Base-by-base conservation (phyloP, 2,797 vertebrate species). In the Anabacerthia variegaticeps region DNA sequence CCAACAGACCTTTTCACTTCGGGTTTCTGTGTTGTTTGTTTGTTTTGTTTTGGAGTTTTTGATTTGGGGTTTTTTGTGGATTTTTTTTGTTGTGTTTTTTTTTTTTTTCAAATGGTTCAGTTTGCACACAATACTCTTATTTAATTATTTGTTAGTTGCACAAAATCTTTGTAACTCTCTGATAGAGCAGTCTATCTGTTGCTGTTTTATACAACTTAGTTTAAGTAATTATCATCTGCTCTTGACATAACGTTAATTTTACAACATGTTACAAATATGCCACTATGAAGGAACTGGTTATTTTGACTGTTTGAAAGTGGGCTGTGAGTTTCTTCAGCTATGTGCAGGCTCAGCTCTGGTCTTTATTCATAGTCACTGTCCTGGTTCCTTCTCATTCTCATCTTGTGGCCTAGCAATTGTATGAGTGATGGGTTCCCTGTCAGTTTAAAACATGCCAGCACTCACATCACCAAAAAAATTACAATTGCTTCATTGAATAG, bases 401-500 rank as follows among this genome's bases (percentile, higher is more conserved):
- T 71, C 88, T 84, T 69, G 34, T 83, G 58, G 76, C 68, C 30
- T 36, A n/a, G 36, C 10, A 62, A 67, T 73, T 4, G 2, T 63
- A 37, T 1, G 0, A 43, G 30, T 66, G 79, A 89, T 78, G 49
- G 41, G 65, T 46, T 65, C 81, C 51, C 55, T 59, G 22, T 41
- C 30, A 43, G 37, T 77, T 93, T 85, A 85, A 81, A 90, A 78
- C 46, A 81, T 0, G 12, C 54, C 1, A 6, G 36, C 3, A 4
- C 48, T 83, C 65, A 56, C 85, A 78, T 55, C 63, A 74, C 44
- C 34, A 36, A 54, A 66, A 66, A 91, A 86, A 48, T 58, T 56
- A 96, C 89, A 95, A 69, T 61, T 71, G 76, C 75, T 93, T 92
- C 76, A 88, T 93, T 94, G 92, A 96, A 82, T 41, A 90, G 76